Evolutionary conservation across 2,113 vertebrate species (phyloP).

Genomic region (Megaleporinus macrocephalus): DNA sequence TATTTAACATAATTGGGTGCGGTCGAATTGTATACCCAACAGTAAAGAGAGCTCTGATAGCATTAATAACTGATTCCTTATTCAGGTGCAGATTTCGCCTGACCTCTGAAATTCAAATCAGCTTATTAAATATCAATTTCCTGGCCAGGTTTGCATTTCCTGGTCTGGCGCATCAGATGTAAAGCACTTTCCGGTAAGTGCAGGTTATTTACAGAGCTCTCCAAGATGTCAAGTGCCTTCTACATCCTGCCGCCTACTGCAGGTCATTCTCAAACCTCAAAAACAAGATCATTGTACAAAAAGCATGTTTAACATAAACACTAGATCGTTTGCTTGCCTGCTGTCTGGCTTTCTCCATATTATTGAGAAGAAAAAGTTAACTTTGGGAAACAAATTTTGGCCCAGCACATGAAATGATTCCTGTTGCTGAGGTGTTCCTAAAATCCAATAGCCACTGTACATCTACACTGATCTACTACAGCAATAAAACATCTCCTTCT

Average conservation of each 20-base stretch:
- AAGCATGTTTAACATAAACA: background rate
- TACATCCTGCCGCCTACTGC: background rate
- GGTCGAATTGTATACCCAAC: too few species aligned
- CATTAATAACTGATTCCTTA: background rate
- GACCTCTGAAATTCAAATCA: constrained; percentile 11
- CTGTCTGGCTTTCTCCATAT: background rate
- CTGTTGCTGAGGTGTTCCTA: too few species aligned
- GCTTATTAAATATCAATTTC: constrained; percentile 17
- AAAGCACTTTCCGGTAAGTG: background rate
- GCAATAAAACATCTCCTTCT: too few species aligned
- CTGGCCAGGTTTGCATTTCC: background rate
- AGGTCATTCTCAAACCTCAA: background rate
- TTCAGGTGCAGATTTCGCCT: background rate
- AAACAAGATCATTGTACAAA: too few species aligned
- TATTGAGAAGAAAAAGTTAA: background rate
- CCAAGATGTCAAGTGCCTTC: constrained; percentile 1
- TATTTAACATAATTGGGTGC: too few species aligned
- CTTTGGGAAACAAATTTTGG: too few species aligned
- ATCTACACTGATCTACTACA: too few species aligned
- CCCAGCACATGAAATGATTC: too few species aligned
- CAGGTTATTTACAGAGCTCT: constrained; percentile 1
- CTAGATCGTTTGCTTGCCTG: background rate
- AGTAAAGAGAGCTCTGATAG: background rate
- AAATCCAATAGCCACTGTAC: too few species aligned
- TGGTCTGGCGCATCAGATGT: background rate